Conservation (phyloP, 2,113 vertebrate genomes). For the Petaurus breviceps region DNA sequence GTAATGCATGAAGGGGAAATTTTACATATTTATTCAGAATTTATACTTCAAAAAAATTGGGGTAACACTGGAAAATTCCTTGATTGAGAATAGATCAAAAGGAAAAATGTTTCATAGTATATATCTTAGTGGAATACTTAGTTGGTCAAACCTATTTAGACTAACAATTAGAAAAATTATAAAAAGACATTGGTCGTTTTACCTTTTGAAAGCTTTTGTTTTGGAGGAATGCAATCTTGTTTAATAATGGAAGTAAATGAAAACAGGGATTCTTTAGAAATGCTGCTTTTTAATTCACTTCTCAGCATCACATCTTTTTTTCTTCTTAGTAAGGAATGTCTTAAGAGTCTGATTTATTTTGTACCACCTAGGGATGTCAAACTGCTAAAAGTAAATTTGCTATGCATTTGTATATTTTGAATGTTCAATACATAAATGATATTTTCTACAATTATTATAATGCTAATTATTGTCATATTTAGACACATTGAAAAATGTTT, state of each 20-base stretch:
- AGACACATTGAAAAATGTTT: neutral
- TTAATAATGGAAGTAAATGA: neutral
- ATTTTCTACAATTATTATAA: neutral
- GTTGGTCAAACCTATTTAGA: neutral
- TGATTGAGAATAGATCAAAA: neutral
- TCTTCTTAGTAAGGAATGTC: neutral
- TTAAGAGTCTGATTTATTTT: neutral
- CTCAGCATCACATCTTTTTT: neutral
- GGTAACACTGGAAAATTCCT: neutral
- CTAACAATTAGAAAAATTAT: neutral
- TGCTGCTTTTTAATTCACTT: neutral
- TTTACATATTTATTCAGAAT: neutral
- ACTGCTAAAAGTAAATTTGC: neutral
- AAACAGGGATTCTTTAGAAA: neutral
- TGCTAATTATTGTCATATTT: neutral
- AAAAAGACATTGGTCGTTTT: neutral
- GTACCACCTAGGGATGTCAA: neutral
- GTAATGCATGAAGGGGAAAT: neutral
- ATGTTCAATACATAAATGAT: neutral
- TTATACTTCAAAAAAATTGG: neutral
- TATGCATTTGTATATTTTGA: neutral
- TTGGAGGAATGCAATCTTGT: neutral
- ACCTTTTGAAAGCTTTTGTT: neutral
- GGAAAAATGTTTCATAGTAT: neutral
- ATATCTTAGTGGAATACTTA: neutral